Evolutionary conservation across 2,113 vertebrate species (phyloP), one percentile per base, ranked within the genome.

Genomic region (Rallus limicola): DNA sequence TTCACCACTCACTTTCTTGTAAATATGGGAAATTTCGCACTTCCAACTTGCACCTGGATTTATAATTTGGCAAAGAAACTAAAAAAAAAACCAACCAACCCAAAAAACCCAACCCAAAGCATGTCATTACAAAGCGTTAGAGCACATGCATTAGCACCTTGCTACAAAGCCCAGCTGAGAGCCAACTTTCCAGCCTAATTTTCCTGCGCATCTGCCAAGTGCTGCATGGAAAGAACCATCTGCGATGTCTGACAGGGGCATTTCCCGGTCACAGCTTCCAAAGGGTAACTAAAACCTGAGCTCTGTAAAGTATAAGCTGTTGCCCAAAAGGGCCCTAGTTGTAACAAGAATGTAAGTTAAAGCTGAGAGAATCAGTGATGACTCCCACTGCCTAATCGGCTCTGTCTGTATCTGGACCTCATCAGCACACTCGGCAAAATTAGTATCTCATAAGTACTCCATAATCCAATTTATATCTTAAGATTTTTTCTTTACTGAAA

Each of bases 121-220:
- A n/a, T 40, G 19, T 92, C 59, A 82, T 93, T 90, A 85, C 69
- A 58, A 95, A 97, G 72, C 34, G 85, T 93, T 89, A 18, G 72
- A 86, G 65, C 77, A 64, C 88, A 75, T 46, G 88, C 67, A 74
- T 96, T 96, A 96, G 94, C 23, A 9, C 87, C 70, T 97, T 0
- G 3, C 85, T 74, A 63, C 55, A 92, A 70, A 95, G 84, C 55
- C 77, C 75, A 82, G 82, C 65, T 55, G 60, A 95, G 84, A 92
- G 90, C 94, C 90, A 84, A 59, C 68, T 97, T 96, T 95, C 90
- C 92, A 84, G 58, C 3, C 11, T 83, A 48, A 90, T 97, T 97
- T 97, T 97, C 96, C 90, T 91, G 84, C 38, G 29, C 60, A 25
- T 64, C 53, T 82, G 96, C 97, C 97, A 97, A 96, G 65, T 24